Evolutionary conservation across 2,113 vertebrate species (phyloP).

Genomic region (Callospermophilus lateralis): DNA sequence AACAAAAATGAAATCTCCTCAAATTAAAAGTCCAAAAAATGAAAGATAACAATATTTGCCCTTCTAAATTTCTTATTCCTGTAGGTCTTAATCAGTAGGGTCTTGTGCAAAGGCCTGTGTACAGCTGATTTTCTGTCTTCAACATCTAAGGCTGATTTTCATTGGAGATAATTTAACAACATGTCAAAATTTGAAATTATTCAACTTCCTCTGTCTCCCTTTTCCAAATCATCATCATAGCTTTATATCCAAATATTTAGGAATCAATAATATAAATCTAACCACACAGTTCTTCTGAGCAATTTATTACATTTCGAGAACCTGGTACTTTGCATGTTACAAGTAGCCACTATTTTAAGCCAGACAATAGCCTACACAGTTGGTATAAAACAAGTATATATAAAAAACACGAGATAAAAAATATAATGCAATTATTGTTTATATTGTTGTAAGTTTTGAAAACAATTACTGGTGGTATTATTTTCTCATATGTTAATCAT

Average conservation of each 20-base stretch:
- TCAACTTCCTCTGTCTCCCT: not conserved
- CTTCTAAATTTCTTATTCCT: constrained; percentile 22
- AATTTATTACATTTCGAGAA: not conserved
- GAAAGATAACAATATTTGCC: not conserved
- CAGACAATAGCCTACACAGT: not conserved
- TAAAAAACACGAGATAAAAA: constrained; percentile 2
- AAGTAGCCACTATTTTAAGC: not conserved
- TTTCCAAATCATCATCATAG: not conserved
- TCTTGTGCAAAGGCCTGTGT: not conserved
- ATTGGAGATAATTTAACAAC: not conserved
- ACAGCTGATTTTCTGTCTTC: not conserved
- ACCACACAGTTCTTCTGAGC: not conserved
- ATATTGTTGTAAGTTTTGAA: not conserved
- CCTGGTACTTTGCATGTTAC: not conserved
- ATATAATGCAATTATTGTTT: not conserved
- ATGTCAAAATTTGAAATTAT: not conserved
- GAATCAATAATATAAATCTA: not conserved
- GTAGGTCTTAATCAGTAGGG: not conserved
- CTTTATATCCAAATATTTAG: not conserved
- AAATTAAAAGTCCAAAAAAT: constrained; percentile 62
- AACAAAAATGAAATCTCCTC: constrained; percentile 43
- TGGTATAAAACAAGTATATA: not conserved
- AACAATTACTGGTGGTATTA: not conserved
- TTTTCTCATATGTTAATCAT: constrained; percentile 8
- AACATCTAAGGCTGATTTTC: not conserved